These are phyloP conservation scores for Cataglyphis hispanica DNA, from an alignment of 1,140 invertebrate species.

Conservation along the genomic window DNA sequence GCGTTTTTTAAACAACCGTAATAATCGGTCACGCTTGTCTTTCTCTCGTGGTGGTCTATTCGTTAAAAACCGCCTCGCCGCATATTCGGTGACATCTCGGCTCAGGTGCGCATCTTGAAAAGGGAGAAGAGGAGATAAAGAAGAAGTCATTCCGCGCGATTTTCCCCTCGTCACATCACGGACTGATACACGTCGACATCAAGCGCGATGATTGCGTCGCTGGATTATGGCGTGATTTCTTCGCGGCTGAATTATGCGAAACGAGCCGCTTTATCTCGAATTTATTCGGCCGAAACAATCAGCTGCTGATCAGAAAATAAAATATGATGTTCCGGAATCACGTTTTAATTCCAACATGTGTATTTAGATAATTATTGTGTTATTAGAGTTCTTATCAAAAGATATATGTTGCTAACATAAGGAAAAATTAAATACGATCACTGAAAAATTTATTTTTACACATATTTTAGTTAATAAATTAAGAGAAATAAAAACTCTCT, in stretches of 20 bases:
- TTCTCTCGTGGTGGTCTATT: constrained; percentile 49
- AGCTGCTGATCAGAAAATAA: background rate
- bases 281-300: background rate
- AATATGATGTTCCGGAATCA: background rate
- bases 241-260: constrained; percentile 15
- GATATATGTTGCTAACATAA: background rate
- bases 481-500: too few species aligned
- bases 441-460: background rate
- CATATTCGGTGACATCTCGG: constrained; percentile 30
- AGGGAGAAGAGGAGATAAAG: background rate
- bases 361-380: background rate
- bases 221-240: constrained; percentile 11
- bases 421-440: background rate
- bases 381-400: background rate
- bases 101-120: constrained; percentile 13
- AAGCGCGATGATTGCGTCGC: constrained; percentile 16
- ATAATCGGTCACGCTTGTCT: constrained; percentile 32
- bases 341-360: constrained; percentile 3
- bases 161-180: constrained; percentile 48
- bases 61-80: constrained; percentile 32
- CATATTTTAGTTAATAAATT: too few species aligned
- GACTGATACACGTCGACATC: constrained; percentile 39
- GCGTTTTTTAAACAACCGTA: background rate
- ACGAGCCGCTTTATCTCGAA: background rate
- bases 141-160: constrained; percentile 42